Percentiles rank a stretch among this genome's conserved stretches.
These are phyloP conservation scores for Phocides pigmalion DNA, from an alignment of 1,140 invertebrate species.

Conservation along the genomic window DNA sequence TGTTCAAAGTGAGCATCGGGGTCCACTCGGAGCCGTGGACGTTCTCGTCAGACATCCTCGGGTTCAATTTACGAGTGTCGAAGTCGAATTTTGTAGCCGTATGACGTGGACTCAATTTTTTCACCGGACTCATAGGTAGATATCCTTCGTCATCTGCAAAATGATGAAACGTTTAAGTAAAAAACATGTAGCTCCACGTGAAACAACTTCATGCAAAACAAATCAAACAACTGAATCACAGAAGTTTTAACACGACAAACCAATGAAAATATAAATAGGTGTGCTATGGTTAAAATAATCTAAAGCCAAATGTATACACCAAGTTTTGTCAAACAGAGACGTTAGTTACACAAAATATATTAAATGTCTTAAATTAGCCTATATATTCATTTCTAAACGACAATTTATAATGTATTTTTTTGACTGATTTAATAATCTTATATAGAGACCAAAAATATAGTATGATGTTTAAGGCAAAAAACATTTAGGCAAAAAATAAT, in stretches of 20 bases:
- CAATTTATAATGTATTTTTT: too few species aligned
- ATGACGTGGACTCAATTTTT: slow-evolving; percentile 69
- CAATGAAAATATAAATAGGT: too few species aligned
- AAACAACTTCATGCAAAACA: slow-evolving; percentile 14
- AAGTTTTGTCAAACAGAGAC: slow-evolving; percentile 7
- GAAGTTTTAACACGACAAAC: background rate
- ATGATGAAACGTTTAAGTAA: slow-evolving; percentile 15
- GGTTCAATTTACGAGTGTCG: slow-evolving; percentile 60
- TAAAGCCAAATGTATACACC: too few species aligned
- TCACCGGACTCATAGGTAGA: slow-evolving; percentile 75
- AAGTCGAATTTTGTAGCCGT: slow-evolving; percentile 71
- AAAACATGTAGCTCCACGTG: slow-evolving; percentile 2
- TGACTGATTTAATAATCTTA: too few species aligned
- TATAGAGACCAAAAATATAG: too few species aligned
- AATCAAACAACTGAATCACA: slow-evolving; percentile 2
- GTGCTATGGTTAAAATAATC: too few species aligned
- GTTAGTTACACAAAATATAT: slow-evolving; percentile 49
- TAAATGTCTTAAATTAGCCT: background rate
- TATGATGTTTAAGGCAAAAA: too few species aligned
- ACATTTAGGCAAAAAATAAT: too few species aligned
- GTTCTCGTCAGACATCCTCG: slow-evolving; percentile 58
- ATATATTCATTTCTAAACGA: too few species aligned
- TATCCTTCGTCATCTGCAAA: slow-evolving; percentile 80
- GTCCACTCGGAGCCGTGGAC: slow-evolving; percentile 82
- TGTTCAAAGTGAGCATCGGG: slow-evolving; percentile 84